These are phyloP conservation scores for Syndactyla subalaris DNA, from an alignment of 2,797 vertebrate species.

Conservation along the genomic window DNA sequence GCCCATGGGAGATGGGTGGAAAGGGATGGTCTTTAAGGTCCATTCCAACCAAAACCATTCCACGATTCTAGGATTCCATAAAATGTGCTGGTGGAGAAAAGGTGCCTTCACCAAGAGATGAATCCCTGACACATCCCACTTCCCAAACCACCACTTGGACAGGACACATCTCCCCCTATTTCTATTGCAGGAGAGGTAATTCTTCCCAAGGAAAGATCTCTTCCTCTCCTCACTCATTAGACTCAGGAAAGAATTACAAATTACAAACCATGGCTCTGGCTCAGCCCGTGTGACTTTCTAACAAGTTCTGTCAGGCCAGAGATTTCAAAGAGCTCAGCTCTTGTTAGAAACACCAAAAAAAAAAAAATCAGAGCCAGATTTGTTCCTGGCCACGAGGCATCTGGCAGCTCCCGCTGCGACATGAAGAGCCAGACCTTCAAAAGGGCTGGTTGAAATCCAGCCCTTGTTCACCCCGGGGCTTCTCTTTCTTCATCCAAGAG, in stretches of 20 bases:
- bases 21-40: background rate
- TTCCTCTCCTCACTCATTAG: background rate
- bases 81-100: background rate
- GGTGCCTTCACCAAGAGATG: background rate
- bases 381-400: conserved; percentile 27
- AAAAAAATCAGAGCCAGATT: background rate
- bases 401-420: conserved; percentile 37
- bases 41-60: background rate
- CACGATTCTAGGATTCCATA: too few relatives aligned
- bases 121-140: background rate
- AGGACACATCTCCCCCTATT: background rate
- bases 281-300: conserved; percentile 11
- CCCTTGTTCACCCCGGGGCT: background rate
- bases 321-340: conserved; percentile 45
- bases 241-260: background rate
- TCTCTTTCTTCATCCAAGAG: conserved; percentile 7
- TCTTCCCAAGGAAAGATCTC: background rate
- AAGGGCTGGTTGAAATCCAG: conserved; percentile 18
- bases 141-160: accelerated
- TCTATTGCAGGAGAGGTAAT: background rate
- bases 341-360: background rate
- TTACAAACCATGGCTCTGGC: background rate
- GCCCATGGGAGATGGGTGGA: background rate
- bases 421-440: conserved; percentile 30
- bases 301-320: conserved; percentile 20